Percentiles rank a stretch among this genome's conserved stretches.
phyloP scores from a whole-genome alignment of 2,797 vertebrate species.

The Tokudaia muenninki region DNA sequence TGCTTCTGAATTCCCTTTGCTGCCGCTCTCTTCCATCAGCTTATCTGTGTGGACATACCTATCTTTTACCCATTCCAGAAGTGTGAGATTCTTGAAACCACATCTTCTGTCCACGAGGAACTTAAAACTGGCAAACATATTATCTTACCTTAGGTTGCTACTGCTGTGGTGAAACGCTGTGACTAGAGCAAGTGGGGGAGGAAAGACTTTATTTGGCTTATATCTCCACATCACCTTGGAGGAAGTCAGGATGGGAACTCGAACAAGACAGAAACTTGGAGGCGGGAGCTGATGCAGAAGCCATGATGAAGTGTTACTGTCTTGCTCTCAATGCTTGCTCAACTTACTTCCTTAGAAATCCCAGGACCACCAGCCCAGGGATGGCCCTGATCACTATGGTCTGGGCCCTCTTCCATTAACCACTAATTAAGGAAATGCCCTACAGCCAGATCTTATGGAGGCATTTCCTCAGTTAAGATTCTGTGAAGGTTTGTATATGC shows the following conservation, averaged over 20 bases:
- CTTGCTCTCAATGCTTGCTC: neutral
- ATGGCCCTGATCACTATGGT: neutral
- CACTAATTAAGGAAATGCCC: neutral
- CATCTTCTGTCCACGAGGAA: neutral
- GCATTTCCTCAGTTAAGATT: neutral
- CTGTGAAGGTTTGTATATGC: too few species aligned
- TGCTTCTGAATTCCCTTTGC: neutral
- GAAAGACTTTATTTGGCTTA: neutral
- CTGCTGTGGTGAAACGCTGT: neutral
- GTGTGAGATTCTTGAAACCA: conserved; percentile 27
- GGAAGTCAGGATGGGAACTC: too few species aligned
- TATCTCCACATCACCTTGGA: neutral
- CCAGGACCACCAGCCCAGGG: neutral
- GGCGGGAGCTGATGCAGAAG: neutral
- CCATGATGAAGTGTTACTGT: too few species aligned
- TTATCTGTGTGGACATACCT: neutral
- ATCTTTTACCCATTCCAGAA: neutral
- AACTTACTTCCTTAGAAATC: neutral
- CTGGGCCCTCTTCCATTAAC: neutral
- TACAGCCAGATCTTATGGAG: neutral
- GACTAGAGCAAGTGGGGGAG: neutral
- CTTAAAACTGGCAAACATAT: neutral
- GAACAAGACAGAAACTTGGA: neutral
- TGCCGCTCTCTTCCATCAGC: neutral
- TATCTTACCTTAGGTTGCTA: neutral